These are phyloP conservation scores for Drosophila longiperda DNA, from an alignment of 2,888 invertebrate species.

Conservation along the genomic window DNA sequence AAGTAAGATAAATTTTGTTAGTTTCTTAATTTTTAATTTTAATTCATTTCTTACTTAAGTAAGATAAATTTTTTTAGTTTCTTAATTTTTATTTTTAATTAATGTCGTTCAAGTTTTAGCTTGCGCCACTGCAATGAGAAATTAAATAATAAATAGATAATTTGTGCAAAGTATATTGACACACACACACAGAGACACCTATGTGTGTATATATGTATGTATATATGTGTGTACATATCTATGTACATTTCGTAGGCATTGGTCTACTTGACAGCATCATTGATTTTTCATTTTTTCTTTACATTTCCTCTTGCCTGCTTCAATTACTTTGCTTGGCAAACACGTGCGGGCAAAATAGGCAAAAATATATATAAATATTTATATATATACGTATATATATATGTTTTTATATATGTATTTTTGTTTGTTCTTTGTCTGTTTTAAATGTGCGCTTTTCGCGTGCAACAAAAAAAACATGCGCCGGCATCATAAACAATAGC, in stretches of 20 bases:
- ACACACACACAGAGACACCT: not conserved
- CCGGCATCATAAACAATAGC: slow-evolving; percentile 10
- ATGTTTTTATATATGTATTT: slow-evolving; percentile 15
- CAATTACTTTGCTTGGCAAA: slow-evolving; percentile 55
- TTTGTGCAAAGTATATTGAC: slow-evolving; percentile 14
- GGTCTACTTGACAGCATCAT: slow-evolving; percentile 72
- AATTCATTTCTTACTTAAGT: too few relatives aligned
- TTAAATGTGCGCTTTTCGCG: slow-evolving; percentile 54
- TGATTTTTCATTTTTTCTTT: slow-evolving; percentile 71
- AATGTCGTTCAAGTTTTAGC: too few relatives aligned
- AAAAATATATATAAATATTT: slow-evolving; percentile 19
- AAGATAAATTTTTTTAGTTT: too few relatives aligned
- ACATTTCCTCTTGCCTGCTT: slow-evolving; percentile 32
- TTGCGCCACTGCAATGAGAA: not conserved
- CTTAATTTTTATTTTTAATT: too few relatives aligned
- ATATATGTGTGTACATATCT: not conserved
- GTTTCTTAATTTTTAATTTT: too few relatives aligned
- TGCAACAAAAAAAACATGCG: slow-evolving; percentile 28
- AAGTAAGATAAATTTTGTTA: too few relatives aligned
- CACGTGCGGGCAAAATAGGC: slow-evolving; percentile 64
- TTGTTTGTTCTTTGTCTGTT: slow-evolving; percentile 24
- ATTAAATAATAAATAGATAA: slow-evolving; percentile 13
- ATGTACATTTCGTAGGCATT: not conserved
- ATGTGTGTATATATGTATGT: not conserved
- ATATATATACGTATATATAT: slow-evolving; percentile 1